Conservation (phyloP, 2,888 invertebrate species). For the Drosophila prostipennis region DNA sequence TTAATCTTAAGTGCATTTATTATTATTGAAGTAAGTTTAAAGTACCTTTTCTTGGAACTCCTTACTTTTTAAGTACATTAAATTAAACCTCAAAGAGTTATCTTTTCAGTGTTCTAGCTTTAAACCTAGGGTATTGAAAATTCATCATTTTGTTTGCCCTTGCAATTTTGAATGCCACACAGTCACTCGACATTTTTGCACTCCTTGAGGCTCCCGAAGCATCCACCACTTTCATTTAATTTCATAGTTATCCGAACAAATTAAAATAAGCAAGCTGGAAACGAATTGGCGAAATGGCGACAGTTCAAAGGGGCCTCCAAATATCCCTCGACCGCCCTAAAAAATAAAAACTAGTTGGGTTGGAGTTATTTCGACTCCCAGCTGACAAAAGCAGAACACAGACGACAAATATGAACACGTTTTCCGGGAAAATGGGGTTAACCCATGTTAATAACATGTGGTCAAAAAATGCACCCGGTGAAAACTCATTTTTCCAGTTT, state of each 20-base stretch:
- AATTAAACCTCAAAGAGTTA: too few species aligned
- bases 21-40: too few species aligned
- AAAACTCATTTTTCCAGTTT: too few species aligned
- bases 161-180: background rate
- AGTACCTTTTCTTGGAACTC: too few species aligned
- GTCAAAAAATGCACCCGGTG: background rate
- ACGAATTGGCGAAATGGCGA: conserved; percentile 48
- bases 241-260: conserved; percentile 44
- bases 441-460: background rate
- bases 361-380: conserved; percentile 14
- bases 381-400: background rate
- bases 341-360: conserved; percentile 13
- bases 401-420: conserved; percentile 1
- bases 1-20: too few species aligned
- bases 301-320: conserved; percentile 34
- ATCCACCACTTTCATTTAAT: conserved; percentile 1
- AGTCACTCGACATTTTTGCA: background rate
- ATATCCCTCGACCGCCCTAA: background rate
- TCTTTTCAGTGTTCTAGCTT: too few species aligned
- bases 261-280: conserved; percentile 8
- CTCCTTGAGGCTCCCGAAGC: background rate
- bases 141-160: too few species aligned
- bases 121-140: too few species aligned
- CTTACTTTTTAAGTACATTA: too few species aligned
- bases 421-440: background rate